A percentile compares a stretch with the other conserved stretches of the same genome.
Conservation (phyloP, 1,140 invertebrate genomes). For the Drosophila funebris region DNA sequence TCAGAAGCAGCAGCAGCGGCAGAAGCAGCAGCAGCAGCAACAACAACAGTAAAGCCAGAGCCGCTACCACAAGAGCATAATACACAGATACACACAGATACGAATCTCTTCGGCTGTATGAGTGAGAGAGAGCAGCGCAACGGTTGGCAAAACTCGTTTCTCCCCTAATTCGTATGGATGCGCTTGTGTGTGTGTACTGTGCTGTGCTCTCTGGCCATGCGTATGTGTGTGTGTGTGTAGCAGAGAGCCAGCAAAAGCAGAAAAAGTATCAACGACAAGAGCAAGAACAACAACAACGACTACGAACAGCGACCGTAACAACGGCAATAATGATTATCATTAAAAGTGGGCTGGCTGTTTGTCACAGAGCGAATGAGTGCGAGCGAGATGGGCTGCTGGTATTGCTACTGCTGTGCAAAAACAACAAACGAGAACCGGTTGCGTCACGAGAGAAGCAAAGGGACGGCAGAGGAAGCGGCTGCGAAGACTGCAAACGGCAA, state of each 20-base stretch:
- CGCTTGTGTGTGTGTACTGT: constrained; percentile 17
- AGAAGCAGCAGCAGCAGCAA: background rate
- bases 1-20: constrained; percentile 25
- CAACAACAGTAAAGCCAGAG: constrained; percentile 1
- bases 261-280: constrained; percentile 71
- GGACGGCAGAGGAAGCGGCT: background rate
- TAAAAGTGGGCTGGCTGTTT: constrained; percentile 78
- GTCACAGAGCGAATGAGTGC: constrained; percentile 44
- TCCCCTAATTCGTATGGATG: constrained; percentile 43
- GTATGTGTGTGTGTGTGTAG: constrained; percentile 15
- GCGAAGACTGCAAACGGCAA: constrained; percentile 16
- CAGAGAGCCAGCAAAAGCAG: constrained; percentile 40
- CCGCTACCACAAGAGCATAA: constrained; percentile 21
- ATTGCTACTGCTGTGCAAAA: background rate
- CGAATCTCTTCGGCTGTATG: background rate
- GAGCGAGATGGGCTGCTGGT: constrained; percentile 34
- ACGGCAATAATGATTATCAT: constrained; percentile 83
- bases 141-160: constrained; percentile 64
- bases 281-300: constrained; percentile 56
- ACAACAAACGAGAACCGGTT: constrained; percentile 60
- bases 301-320: constrained; percentile 68
- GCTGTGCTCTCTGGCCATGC: background rate
- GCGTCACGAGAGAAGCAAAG: constrained; percentile 42
- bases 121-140: constrained; percentile 34
- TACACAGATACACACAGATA: constrained; percentile 46